Evolutionary conservation across 2,113 vertebrate species (phyloP).

Genomic region (Microcebus murinus): DNA sequence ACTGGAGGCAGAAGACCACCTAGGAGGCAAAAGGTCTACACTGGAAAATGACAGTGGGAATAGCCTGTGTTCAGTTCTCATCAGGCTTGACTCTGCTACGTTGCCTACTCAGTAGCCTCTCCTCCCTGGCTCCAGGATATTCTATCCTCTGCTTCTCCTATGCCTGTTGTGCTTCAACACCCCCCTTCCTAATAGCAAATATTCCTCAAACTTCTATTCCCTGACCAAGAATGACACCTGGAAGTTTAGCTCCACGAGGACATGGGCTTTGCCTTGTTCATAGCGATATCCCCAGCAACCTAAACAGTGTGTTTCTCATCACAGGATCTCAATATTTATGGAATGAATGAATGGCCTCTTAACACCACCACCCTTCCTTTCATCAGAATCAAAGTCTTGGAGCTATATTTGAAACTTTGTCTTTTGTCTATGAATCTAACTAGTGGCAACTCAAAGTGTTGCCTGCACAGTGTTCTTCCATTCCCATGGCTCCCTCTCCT

Average conservation of each 20-base stretch:
- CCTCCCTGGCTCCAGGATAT: background rate
- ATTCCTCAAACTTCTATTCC: background rate
- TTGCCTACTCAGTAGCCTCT: background rate
- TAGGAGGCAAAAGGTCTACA: background rate
- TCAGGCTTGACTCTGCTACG: accelerated
- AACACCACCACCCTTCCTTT: background rate
- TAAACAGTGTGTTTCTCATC: background rate
- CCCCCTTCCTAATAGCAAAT: background rate
- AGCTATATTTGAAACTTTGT: background rate
- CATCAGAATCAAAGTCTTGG: background rate
- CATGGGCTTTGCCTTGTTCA: background rate
- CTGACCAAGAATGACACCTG: background rate
- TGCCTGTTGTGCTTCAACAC: too few relatives aligned
- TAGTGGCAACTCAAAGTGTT: too few relatives aligned
- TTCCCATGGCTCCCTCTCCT: too few relatives aligned
- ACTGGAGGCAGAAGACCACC: background rate
- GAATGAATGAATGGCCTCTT: background rate
- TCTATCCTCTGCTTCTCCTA: background rate
- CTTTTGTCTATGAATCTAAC: too few relatives aligned
- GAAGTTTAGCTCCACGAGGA: background rate
- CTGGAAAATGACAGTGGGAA: background rate
- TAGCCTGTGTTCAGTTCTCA: too few relatives aligned
- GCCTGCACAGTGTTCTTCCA: too few relatives aligned
- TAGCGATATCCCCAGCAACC: background rate
- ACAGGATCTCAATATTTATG: background rate